Percentiles rank a stretch among this genome's conserved stretches.
These are phyloP conservation scores for Pemphigus obesinymphae DNA, from an alignment of 1,140 invertebrate species.

Conservation along the genomic window DNA sequence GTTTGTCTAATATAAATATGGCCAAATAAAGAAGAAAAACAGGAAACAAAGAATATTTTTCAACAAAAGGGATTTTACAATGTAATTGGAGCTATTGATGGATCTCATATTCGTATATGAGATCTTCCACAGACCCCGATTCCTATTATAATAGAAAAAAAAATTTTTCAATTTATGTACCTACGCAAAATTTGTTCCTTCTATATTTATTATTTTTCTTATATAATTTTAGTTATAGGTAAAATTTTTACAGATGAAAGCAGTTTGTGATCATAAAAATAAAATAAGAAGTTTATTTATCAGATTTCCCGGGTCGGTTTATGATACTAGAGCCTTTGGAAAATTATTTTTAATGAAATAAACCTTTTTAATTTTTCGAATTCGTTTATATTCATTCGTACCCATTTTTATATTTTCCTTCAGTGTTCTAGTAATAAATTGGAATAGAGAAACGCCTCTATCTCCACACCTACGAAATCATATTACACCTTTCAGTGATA, in stretches of 20 bases:
- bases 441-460: no score
- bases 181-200: background rate
- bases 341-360: no score
- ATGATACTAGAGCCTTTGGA: constrained; percentile 20
- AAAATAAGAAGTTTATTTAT: constrained; percentile 13
- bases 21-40: background rate
- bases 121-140: background rate
- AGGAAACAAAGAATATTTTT: background rate
- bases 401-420: background rate
- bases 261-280: background rate
- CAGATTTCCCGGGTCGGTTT: constrained; percentile 28
- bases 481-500: constrained; percentile 19
- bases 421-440: no score
- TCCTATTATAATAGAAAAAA: constrained; percentile 27
- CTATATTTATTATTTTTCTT: background rate
- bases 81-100: background rate
- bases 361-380: no score
- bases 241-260: constrained; percentile 4
- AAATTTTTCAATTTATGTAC: constrained; percentile 4
- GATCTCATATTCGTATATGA: background rate
- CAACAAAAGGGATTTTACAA: background rate
- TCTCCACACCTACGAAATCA: no score
- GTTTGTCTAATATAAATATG: background rate
- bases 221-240: background rate
- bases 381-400: no score